Evolutionary conservation across 1,140 invertebrate genomes (phyloP), one percentile per base, ranked within the genome.

Genomic region (Nephila pilipes): DNA sequence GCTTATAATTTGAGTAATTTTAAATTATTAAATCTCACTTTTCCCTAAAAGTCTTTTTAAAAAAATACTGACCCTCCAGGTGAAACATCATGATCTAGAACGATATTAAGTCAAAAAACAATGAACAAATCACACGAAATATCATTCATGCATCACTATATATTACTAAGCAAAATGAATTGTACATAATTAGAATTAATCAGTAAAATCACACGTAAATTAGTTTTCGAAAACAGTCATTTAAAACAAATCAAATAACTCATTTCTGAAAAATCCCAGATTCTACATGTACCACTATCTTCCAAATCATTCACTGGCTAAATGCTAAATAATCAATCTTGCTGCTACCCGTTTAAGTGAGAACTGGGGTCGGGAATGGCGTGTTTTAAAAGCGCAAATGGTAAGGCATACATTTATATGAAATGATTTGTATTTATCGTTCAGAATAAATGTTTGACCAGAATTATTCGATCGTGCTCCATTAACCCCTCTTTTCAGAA

Each of bases 361-460:
- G 69, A 75, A 18, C 25, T 63, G 65, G 65, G 69, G 36, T 65
- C 10, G 46, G 63, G 69, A 85, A 80, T 55, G 80, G 60, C n/a
- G 32, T 36, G 57, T 87, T 93, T 93, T 93, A 93, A 93, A 93
- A 87, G 60, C 91, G 85, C 83, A 85, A 38, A 55, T 69, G 57
- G n/a, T 6, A 22, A 55, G 20, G 14, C 55, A 75, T 79, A 88
- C 29, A 85, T 92, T 92, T 85, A 85, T 85, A 85, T 54, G 60
- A 22, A 87, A 29, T 54, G 83, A 87, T 93, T 87, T 93, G 85
- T 93, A 87, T 93, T 93, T 93, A 87, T 87, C 85, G 54, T 79
- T 65, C n/a, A 79, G 85, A 87, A 85, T 87, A 87, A 87, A 93
- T 93, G 91, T 93, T 93, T 87, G 85, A 93, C 60, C 91, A 87